A percentile compares a stretch with the other conserved stretches of the same genome.
Evolutionary conservation across 2,888 invertebrate species (phyloP).

Genomic region (Drosophila incognita): DNA sequence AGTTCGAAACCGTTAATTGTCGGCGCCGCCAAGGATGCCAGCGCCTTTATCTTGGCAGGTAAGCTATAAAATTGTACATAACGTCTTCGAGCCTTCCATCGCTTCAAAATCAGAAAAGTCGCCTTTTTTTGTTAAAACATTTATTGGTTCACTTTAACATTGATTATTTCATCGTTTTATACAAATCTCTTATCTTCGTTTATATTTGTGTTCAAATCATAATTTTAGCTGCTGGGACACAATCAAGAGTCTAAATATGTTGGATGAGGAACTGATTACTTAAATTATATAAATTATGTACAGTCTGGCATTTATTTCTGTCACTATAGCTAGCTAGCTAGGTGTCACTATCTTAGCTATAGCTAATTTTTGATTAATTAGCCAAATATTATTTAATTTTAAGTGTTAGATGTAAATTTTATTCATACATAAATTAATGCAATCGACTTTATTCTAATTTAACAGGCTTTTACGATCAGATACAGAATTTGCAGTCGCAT

Average conservation of each 20-base stretch:
- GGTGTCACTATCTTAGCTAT: too few relatives aligned
- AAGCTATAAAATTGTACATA: constrained; percentile 40
- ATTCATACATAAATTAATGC: neutral
- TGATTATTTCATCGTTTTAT: neutral
- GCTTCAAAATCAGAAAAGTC: neutral
- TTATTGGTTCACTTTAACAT: neutral
- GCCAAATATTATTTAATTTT: neutral
- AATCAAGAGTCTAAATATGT: neutral
- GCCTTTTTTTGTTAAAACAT: neutral
- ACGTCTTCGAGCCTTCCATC: neutral
- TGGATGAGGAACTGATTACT: neutral
- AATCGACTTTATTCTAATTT: neutral
- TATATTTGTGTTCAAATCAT: neutral
- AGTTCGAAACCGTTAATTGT: constrained; percentile 82
- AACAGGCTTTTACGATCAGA: constrained; percentile 78
- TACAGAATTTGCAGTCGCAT: constrained; percentile 62
- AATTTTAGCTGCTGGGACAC: neutral
- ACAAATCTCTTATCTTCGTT: neutral
- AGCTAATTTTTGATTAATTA: neutral
- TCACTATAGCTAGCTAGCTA: too few relatives aligned
- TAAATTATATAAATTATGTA: neutral
- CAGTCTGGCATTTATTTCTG: neutral
- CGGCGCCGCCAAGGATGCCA: constrained; percentile 86
- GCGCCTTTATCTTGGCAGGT: constrained; percentile 85
- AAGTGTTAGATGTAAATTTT: neutral